These are phyloP conservation scores for Lepetodrilus schrolli DNA, from an alignment of 2,888 invertebrate species.

Conservation along the genomic window DNA sequence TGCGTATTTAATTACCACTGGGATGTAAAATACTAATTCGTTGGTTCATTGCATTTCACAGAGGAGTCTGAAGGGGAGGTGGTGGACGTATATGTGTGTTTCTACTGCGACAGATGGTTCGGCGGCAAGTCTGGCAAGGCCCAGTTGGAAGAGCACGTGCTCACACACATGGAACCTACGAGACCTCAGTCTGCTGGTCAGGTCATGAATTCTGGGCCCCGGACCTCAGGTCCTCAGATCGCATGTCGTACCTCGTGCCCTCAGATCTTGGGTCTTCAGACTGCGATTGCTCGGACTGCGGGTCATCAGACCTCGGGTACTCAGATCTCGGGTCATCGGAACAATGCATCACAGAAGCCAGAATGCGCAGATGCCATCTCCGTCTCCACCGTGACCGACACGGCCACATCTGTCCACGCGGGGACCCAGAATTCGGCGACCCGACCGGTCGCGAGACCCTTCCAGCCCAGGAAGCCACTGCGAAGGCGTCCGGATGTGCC, in stretches of 20 bases:
- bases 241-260: too few species aligned
- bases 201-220: too few species aligned
- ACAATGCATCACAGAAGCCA: too few species aligned
- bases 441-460: neutral
- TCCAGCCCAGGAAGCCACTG: constrained; percentile 32
- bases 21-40: too few species aligned
- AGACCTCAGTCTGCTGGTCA: too few species aligned
- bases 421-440: neutral
- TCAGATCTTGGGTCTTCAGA: too few species aligned
- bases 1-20: too few species aligned
- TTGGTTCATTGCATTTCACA: neutral
- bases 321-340: too few species aligned
- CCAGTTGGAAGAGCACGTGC: neutral
- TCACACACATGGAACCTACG: constrained; percentile 5
- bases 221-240: too few species aligned
- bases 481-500: neutral
- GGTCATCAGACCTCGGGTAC: too few species aligned
- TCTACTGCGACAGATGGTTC: constrained; percentile 1
- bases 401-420: neutral
- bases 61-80: neutral
- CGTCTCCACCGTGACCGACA: neutral
- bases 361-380: neutral
- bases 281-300: too few species aligned
- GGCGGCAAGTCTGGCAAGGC: neutral
- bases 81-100: constrained; percentile 3